Evolutionary conservation across 2,888 invertebrate species (phyloP), one percentile per base, ranked within the genome.

Genomic region (Apantesis nais): DNA sequence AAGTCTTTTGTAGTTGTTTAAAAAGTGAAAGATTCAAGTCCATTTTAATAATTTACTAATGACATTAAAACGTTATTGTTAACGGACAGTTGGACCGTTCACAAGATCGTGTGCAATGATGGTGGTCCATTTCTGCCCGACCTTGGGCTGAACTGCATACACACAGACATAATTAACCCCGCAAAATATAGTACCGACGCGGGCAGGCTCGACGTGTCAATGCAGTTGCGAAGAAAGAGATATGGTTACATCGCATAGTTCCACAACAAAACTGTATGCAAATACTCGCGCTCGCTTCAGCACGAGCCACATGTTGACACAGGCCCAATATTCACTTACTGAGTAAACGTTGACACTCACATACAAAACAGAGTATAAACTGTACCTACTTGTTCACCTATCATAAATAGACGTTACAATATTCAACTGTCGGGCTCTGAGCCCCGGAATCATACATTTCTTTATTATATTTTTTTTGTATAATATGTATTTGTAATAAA

Each of bases 401-500:
- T 62, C 14, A 16, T 7, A 41, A 29, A 63, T 63, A 41, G 4
- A 19, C 41, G 19, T 11, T 44, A 41, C 25, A n/a, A 1, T 29
- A 29, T 16, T 41, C 0, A 39, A n/a, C 31, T 44, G 29, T 29
- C 44, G n/a, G 41, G 41, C 22, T 29, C 29, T 0, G 19, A 39
- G 12, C 19, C 29, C 34, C 9, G 55, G 34, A 55, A 12, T 1
- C 34, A 52, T 34, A 37, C 37, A 14, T 39, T n/a, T 41, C 4
- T 7, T 19, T 39, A n/a, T 67, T 39, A 14, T 55, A n/a, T n/a
- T n/a, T n/a, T n/a, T n/a, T n/a, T n/a, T n/a, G n/a, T n/a, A n/a
- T n/a, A n/a, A n/a, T 1, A 52, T 9, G 8, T 44, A 63, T 48
- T 29, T 65, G 75, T 80, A 79, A 78, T 79, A 78, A 74, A 80